Conservation (phyloP, 2,888 invertebrate species). For the Protonemura montana region DNA sequence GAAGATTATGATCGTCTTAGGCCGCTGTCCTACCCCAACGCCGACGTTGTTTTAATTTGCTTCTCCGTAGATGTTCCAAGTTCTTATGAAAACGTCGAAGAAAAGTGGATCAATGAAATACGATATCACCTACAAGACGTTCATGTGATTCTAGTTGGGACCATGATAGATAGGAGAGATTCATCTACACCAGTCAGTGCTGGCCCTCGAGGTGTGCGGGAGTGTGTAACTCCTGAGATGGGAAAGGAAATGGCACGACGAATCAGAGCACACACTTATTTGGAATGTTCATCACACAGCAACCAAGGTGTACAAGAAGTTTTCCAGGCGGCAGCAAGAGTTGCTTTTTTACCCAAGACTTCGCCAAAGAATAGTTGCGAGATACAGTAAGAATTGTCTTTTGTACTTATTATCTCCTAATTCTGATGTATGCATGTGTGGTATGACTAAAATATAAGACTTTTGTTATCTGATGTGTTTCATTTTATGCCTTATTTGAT, state of each 20-base stretch:
- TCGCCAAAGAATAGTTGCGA: too few relatives aligned
- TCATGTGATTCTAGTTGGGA: constrained; percentile 69
- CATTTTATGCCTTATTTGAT: too few relatives aligned
- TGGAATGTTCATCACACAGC: constrained; percentile 99
- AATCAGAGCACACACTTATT: constrained; percentile 96
- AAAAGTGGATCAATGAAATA: constrained; percentile 71
- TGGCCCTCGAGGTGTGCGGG: constrained; percentile 97
- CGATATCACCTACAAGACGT: constrained; percentile 69
- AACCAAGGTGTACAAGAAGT: constrained; percentile 99
- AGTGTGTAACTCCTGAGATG: constrained; percentile 96
- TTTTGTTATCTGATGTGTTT: too few relatives aligned
- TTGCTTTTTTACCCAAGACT: background rate
- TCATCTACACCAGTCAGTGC: constrained; percentile 93
- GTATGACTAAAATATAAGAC: too few relatives aligned
- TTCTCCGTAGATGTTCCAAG: constrained; percentile 69
- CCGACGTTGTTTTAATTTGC: constrained; percentile 70
- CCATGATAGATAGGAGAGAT: constrained; percentile 84
- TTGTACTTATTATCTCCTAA: background rate
- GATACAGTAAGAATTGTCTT: too few relatives aligned
- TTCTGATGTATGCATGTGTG: too few relatives aligned
- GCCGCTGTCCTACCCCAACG: constrained; percentile 67
- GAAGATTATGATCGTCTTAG: constrained; percentile 66
- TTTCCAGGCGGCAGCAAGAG: constrained; percentile 87
- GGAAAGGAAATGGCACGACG: constrained; percentile 98
- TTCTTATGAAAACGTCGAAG: constrained; percentile 68